Base-by-base conservation (phyloP, 1,140 invertebrate genomes). In the Nylanderia fulva region DNA sequence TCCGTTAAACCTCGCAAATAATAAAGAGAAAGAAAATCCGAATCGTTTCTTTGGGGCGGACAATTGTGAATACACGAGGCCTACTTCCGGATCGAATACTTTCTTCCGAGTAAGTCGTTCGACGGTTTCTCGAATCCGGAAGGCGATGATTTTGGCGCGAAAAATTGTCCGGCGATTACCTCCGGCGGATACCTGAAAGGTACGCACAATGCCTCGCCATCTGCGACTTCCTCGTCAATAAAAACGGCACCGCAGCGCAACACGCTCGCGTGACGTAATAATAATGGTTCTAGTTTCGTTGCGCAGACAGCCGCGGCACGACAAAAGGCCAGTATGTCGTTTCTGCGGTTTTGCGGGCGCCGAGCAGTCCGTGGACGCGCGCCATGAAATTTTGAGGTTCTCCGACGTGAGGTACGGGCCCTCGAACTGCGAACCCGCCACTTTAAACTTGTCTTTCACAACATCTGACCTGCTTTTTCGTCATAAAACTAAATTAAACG, bases 261-360 rank as follows among this genome's bases (percentile, higher is more conserved):
- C 45, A 33, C 36, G 80, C 58, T 88, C 86, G 75, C 87, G 75
- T 85, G 86, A 88, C 76, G 86, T 88, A 88, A 88, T 88, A 88
- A 88, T 88, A 88, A 88, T 85, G 83, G 61, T 85, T 33, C 86
- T 88, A 88, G 83, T 85, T 64, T 87, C 45, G 75, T 66, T 76
- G 68, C 24, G 61, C 86, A 75, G 74, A 86, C 84, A 85, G 83
- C 89, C 85, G 88, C 76, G 79, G 87, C 85, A 63, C 58, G 90
- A 93, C 91, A 92, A 91, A 92, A 75, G 88, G 75, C 84, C 93
- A 88, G 90, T 88, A 92, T 94, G 93, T 91, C 88, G 91, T 92
- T 85, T 91, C 79, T 94, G 93, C 84, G 93, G 93, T 94, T 94
- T 93, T 89, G 90, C 92, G 90, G 85, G 72, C 86, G 72, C 68